These are phyloP conservation scores for Lynx canadensis DNA, from an alignment of 2,113 vertebrate genomes.

Conservation along the genomic window DNA sequence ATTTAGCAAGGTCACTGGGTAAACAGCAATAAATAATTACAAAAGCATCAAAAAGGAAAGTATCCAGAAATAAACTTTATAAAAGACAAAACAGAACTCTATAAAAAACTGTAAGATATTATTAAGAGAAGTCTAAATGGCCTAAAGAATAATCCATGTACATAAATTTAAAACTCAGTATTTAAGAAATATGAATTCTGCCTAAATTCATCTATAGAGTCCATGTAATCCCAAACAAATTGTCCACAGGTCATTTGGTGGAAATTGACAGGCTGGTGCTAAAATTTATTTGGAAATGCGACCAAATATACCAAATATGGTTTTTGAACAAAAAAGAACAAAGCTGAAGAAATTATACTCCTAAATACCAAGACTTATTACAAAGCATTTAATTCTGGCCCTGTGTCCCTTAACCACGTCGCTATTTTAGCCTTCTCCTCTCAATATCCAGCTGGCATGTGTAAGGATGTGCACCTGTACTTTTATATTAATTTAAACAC, in stretches of 20 bases:
- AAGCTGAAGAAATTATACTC: background rate
- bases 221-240: background rate
- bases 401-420: no score
- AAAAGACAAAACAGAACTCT: constrained; percentile 2
- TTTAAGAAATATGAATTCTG: background rate
- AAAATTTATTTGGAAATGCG: constrained; percentile 19
- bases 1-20: background rate
- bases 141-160: background rate
- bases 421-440: background rate
- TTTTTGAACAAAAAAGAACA: background rate
- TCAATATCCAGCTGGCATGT: background rate
- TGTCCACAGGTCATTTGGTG: background rate
- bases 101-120: background rate
- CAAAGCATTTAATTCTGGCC: background rate
- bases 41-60: background rate
- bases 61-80: background rate
- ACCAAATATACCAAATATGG: background rate
- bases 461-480: background rate
- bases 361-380: background rate
- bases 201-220: background rate
- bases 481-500: background rate
- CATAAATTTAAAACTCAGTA: background rate
- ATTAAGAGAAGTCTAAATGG: background rate
- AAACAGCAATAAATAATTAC: background rate
- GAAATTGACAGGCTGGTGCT: background rate